Percentiles rank a stretch among this genome's conserved stretches.
phyloP scores from a whole-genome alignment of 30 jellyfish, hydroid and myxozoan genomes.

The Rhopilema esculentum region DNA sequence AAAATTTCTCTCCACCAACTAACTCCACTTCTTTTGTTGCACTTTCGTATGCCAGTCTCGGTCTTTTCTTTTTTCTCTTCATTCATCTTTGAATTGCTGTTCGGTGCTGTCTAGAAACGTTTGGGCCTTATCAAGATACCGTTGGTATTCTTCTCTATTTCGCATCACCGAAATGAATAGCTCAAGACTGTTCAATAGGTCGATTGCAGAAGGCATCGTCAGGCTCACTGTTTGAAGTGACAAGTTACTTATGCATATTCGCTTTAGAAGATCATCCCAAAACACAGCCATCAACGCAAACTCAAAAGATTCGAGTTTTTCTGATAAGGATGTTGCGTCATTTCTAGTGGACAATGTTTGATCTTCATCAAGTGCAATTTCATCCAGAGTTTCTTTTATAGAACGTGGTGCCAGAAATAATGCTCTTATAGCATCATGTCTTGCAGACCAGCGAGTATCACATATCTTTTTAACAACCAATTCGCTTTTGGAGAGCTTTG shows the following conservation, averaged over 20 bases:
- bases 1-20: constrained; percentile 28
- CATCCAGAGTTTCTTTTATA: constrained; percentile 32
- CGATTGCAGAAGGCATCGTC: constrained; percentile 23
- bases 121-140: constrained; percentile 21
- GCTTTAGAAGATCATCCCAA: constrained; percentile 41
- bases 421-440: constrained; percentile 68
- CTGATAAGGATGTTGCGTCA: constrained; percentile 34
- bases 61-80: constrained; percentile 66
- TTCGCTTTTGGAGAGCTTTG: constrained; percentile 31
- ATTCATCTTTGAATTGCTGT: neutral
- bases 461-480: constrained; percentile 56
- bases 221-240: constrained; percentile 27
- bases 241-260: constrained; percentile 31
- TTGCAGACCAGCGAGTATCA: constrained; percentile 65
- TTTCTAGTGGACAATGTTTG: constrained; percentile 48
- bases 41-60: constrained; percentile 20
- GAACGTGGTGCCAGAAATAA: constrained; percentile 22
- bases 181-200: constrained; percentile 32
- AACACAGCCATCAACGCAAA: constrained; percentile 43
- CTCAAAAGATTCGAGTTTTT: constrained; percentile 29
- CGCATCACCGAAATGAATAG: constrained; percentile 31
- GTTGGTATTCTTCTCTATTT: constrained; percentile 16
- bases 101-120: neutral
- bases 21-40: constrained; percentile 37
- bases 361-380: constrained; percentile 40